Evolutionary conservation across 1,140 invertebrate genomes (phyloP).

Genomic region (Tyrophagus putrescentiae): DNA sequence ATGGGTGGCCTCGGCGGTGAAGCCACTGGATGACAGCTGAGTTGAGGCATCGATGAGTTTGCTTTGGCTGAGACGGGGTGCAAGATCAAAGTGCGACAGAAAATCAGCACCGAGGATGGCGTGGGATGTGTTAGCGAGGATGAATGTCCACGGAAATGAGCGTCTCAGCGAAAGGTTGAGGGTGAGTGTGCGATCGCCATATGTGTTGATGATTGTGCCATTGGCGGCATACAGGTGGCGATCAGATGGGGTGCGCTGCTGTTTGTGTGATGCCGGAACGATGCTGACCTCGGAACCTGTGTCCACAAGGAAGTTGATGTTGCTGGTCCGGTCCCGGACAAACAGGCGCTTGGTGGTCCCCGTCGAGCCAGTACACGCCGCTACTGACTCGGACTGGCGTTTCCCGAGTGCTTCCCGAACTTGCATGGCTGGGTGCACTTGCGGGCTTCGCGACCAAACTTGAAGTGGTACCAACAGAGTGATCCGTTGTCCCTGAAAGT

Average conservation of each 20-base stretch:
- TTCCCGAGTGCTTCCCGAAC: background rate
- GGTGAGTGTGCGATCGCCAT: background rate
- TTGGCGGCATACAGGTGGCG: conserved; percentile 17
- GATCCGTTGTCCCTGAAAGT: too few relatives aligned
- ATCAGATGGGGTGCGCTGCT: background rate
- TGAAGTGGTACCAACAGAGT: conserved; percentile 23
- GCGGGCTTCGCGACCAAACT: conserved; percentile 14
- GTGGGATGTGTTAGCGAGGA: background rate
- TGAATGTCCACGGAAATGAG: conserved; percentile 12
- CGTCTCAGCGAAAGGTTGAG: conserved; percentile 9
- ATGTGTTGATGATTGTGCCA: conserved; percentile 11
- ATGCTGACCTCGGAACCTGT: conserved; percentile 18
- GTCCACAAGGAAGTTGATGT: conserved; percentile 18
- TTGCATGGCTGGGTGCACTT: conserved; percentile 13
- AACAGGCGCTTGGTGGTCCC: conserved; percentile 20
- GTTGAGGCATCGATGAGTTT: conserved; percentile 14
- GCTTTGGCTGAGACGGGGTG: background rate
- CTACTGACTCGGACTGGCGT: background rate
- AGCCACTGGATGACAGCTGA: background rate
- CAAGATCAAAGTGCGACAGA: conserved; percentile 1
- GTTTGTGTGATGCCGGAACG: background rate
- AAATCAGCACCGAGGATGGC: conserved; percentile 23
- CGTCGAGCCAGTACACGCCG: background rate
- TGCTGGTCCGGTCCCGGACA: conserved; percentile 6
- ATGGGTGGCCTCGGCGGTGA: background rate